Percentiles rank a stretch among this genome's conserved stretches.
Evolutionary conservation across 2,113 vertebrate genomes (phyloP).

Genomic region (Amblyornis subalaris): DNA sequence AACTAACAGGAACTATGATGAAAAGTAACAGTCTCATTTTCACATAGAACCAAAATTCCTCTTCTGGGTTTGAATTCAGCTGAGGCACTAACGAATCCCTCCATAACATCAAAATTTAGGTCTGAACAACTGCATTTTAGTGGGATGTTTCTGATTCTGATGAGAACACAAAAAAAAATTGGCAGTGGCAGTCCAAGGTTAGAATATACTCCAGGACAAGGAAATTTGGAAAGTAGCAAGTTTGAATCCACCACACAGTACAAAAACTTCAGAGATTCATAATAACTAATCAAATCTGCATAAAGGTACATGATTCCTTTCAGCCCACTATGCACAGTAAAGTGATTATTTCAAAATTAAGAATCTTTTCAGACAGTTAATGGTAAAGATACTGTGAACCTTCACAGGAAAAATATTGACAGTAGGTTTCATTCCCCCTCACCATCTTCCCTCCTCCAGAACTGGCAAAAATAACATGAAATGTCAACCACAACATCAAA

Average conservation of each 20-base stretch:
- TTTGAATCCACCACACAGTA: neutral
- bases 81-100: neutral
- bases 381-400: neutral
- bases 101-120: neutral
- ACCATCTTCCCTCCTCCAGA: neutral
- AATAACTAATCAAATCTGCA: neutral
- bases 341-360: neutral
- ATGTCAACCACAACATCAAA: conserved; percentile 10
- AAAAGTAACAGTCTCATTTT: neutral
- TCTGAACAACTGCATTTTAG: neutral
- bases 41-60: neutral
- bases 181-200: neutral
- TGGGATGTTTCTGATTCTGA: neutral
- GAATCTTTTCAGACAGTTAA: neutral
- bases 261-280: neutral
- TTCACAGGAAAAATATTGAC: conserved; percentile 19
- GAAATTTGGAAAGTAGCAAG: neutral
- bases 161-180: neutral
- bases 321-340: neutral
- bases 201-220: neutral
- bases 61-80: neutral
- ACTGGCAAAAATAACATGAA: conserved; percentile 23
- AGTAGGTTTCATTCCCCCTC: conserved; percentile 42
- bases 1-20: neutral
- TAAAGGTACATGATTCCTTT: neutral